These are phyloP conservation scores for Chrysolophus pictus DNA, from an alignment of 2,797 vertebrate species.

Conservation along the genomic window DNA sequence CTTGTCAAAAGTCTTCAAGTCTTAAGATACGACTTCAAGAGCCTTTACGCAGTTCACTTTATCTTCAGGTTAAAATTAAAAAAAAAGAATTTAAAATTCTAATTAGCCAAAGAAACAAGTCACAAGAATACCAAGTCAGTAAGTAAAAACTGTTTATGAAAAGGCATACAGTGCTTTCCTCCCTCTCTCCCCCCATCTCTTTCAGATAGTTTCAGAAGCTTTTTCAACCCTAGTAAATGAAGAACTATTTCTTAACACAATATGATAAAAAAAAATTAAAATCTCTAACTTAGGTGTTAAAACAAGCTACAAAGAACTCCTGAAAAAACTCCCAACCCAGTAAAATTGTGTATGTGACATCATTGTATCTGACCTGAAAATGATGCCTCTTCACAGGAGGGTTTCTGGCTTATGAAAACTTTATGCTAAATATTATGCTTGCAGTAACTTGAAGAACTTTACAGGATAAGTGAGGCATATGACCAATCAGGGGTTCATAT, in stretches of 20 bases:
- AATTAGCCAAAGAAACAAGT: neutral
- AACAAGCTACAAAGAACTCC: neutral
- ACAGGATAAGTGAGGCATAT: neutral
- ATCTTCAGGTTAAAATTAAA: neutral
- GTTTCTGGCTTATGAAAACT: neutral
- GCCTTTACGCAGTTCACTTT: neutral
- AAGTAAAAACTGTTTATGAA: neutral
- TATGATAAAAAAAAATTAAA: neutral
- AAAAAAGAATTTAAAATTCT: neutral
- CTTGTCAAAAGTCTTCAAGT: neutral
- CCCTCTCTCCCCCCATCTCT: neutral
- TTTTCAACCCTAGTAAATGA: neutral
- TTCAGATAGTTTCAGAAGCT: neutral
- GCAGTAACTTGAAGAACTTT: neutral
- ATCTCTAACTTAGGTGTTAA: neutral
- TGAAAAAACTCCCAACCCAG: neutral
- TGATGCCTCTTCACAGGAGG: neutral
- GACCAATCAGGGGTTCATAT: neutral
- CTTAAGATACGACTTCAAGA: neutral
- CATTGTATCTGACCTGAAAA: neutral
- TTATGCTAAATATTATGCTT: neutral
- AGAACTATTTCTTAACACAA: neutral
- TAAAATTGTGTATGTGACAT: neutral
- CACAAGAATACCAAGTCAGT: neutral
- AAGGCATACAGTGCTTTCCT: neutral